Evolutionary conservation across 2,888 invertebrate species (phyloP), one percentile per base, ranked within the genome.

Genomic region (Sympetrum striolatum): DNA sequence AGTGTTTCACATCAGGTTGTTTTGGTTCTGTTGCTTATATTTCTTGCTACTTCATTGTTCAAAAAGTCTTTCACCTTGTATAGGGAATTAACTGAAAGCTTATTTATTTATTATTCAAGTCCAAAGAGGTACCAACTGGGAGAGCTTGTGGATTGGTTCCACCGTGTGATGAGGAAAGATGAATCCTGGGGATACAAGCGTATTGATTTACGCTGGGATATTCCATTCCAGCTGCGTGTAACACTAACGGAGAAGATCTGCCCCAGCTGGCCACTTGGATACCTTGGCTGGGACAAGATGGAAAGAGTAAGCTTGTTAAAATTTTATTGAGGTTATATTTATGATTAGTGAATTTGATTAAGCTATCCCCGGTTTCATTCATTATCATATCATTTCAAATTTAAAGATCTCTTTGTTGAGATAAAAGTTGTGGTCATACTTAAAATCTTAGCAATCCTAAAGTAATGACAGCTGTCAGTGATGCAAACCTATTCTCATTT

Each of bases 81-180:
- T 73, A 31, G 25, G 15, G 25, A 10, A 73, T 73, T 44, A 44
- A 44, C 44, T 31, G 73, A 31, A n/a, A 73, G 18, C 60, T 60
- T 8, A 64, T 64, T n/a, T 2, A 64, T 64, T 64, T 73, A n/a
- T 73, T 73, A 10, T 94, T 95, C 39, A 94, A 97, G 98, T 2
- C 98, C 98, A 0, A 96, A 96, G 92, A 95, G 97, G 80, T 98
- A 98, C 93, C 94, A 96, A 92, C 94, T 98, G 37, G 95, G 96
- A 12, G 98, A 98, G 92, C 93, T 98, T 90, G 96, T 98, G 0
- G 97, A 98, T 93, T 98, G 97, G 96, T 96, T 98, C 94, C 96
- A 96, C 94, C 95, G 95, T 25, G 93, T 97, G 5, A 96, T 97
- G 96, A 95, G 96, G 91, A 96, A 96, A 93, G 96, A 96, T 92